Evolutionary conservation across 23 tunicate species (phyloP), one percentile per base, ranked within the genome.

Genomic region (Trididemnum clinides): DNA sequence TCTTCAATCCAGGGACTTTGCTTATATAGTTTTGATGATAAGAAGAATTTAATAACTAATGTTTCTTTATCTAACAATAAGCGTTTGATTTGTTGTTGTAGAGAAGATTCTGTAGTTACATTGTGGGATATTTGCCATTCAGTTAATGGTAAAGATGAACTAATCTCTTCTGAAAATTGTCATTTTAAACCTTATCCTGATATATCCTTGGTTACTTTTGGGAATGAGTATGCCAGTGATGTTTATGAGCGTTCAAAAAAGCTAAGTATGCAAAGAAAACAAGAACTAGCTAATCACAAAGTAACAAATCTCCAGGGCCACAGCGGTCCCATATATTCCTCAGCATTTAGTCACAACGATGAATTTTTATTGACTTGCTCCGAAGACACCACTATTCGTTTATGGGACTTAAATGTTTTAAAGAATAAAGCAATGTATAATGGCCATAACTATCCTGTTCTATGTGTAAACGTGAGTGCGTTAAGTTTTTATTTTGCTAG

Each of bases 311-410:
- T 94, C 44, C 84, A 64, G 3, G 98, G 85, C 1, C 98, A 94
- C 77, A 51, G 84, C 20, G 98, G 87, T 26, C 84, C 90, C 0
- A 88, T 94, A 34, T 82, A 70, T 39, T 80, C 64, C 5, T 74
- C 94, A 1, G 82, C 87, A 58, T 94, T 89, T 65, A 58, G 88
- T 1, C 89, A 82, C 33, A 85, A 94, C 51, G 92, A 94, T 38
- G 64, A 73, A 33, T 89, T 37, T 63, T 15, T 94, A 37, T 50
- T 94, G n/a, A 71, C 98, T 6, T 64, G 82, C 29, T 89, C 98
- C 7, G 90, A 89, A 58, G 98, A 94, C 36, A 77, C 90, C 1
- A 89, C 80, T 64, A 86, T 94, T n/a, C 84, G 98, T 19, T 79
- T 94, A 57, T 94, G 98, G 98, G 91, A 87, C 29, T 0, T 79